Conservation (phyloP, 2,797 vertebrate species). For the Ispidina picta region DNA sequence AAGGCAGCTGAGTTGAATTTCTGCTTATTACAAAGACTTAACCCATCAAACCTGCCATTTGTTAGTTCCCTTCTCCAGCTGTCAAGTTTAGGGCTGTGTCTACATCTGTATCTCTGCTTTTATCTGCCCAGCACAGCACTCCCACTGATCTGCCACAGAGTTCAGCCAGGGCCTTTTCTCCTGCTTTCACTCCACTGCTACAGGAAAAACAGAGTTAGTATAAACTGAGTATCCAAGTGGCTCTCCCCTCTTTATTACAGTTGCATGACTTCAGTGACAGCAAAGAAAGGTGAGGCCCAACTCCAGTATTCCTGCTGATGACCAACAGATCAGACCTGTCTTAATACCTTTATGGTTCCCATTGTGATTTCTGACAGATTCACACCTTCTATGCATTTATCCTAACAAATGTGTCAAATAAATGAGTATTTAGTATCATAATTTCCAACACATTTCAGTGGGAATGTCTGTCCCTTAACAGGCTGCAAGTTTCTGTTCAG, state of each 20-base stretch:
- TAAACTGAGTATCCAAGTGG: not conserved
- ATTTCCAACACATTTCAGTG: not conserved
- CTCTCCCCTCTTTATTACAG: not conserved
- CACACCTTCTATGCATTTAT: not conserved
- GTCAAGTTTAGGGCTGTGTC: not conserved
- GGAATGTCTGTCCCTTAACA: not conserved
- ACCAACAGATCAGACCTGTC: not conserved
- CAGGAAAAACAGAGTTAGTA: not conserved
- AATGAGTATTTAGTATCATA: not conserved
- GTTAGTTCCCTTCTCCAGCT: not conserved
- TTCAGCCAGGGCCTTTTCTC: not conserved
- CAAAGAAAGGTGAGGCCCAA: slow-evolving; percentile 1
- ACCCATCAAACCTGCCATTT: not conserved
- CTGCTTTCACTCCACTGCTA: not conserved
- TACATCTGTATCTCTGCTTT: too few species aligned
- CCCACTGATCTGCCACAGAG: not conserved
- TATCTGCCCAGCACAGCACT: not conserved
- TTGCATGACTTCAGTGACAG: not conserved
- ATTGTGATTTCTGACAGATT: not conserved
- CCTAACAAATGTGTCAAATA: not conserved
- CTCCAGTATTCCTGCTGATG: not conserved
- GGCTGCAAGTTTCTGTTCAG: not conserved
- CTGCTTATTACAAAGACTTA: not conserved
- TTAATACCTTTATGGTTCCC: not conserved
- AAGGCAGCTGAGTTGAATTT: not conserved